These are phyloP conservation scores for Euura saliciscinereae DNA, from an alignment of 1,140 invertebrate species.

Conservation along the genomic window DNA sequence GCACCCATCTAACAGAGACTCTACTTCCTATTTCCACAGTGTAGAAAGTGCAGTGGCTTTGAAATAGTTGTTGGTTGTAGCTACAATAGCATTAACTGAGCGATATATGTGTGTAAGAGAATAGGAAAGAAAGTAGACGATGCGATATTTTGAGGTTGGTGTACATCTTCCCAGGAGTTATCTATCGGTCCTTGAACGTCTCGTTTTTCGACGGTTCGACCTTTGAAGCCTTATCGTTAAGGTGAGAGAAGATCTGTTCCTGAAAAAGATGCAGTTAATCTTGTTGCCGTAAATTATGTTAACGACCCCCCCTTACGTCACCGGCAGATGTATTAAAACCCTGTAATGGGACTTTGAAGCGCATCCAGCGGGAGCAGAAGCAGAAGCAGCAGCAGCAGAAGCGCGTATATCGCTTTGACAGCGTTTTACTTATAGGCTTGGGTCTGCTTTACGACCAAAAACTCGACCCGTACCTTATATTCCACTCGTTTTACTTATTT, in stretches of 20 bases:
- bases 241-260: not conserved
- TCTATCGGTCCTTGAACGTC: too few relatives aligned
- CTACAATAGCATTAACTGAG: too few relatives aligned
- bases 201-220: not conserved
- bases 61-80: too few relatives aligned
- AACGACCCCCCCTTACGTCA: not conserved
- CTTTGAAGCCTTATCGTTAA: not conserved
- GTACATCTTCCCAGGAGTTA: too few relatives aligned
- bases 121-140: too few relatives aligned
- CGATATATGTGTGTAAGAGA: too few relatives aligned
- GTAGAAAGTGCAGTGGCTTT: too few relatives aligned
- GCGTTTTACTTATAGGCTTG: constrained; percentile 2
- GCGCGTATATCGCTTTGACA: constrained; percentile 3
- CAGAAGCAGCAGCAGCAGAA: not conserved
- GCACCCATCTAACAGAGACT: too few relatives aligned
- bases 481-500: not conserved
- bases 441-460: not conserved
- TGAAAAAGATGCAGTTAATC: not conserved
- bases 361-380: not conserved
- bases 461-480: not conserved
- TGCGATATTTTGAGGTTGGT: too few relatives aligned
- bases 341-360: constrained; percentile 3
- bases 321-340: not conserved
- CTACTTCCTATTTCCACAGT: too few relatives aligned
- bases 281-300: not conserved